These are phyloP conservation scores for Semaprochilodus insignis DNA, from an alignment of 2,797 vertebrate species.

Conservation along the genomic window DNA sequence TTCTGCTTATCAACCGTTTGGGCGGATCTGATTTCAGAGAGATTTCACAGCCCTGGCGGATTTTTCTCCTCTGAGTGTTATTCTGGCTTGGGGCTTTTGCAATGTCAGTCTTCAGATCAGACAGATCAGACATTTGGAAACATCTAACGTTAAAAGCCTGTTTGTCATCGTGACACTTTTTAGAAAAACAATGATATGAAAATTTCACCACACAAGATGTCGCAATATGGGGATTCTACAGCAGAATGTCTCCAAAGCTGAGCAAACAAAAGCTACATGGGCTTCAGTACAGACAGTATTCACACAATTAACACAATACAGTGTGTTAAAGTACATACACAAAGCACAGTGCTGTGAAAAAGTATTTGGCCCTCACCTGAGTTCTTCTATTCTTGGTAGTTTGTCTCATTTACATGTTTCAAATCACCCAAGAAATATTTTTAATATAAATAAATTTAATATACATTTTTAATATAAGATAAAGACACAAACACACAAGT, in stretches of 20 bases:
- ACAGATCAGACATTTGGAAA: slow-evolving; percentile 28
- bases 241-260: not conserved
- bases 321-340: not conserved
- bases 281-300: not conserved
- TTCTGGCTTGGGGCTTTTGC: not conserved
- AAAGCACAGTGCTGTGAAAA: not conserved
- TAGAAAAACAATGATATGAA: not conserved
- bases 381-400: too few species aligned
- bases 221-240: not conserved
- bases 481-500: too few species aligned
- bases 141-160: not conserved
- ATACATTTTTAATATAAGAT: too few species aligned
- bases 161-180: slow-evolving; percentile 24
- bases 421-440: too few species aligned
- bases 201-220: slow-evolving; percentile 5
- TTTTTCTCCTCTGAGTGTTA: not conserved
- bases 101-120: slow-evolving; percentile 4
- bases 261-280: not conserved
- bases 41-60: not conserved
- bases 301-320: not conserved
- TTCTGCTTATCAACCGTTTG: slow-evolving; percentile 7
- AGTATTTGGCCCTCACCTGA: too few species aligned
- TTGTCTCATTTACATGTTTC: too few species aligned
- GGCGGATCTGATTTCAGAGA: slow-evolving; percentile 29
- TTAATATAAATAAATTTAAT: too few species aligned